Conservation (phyloP, 2,888 invertebrate species). For the Hyalella azteca region DNA sequence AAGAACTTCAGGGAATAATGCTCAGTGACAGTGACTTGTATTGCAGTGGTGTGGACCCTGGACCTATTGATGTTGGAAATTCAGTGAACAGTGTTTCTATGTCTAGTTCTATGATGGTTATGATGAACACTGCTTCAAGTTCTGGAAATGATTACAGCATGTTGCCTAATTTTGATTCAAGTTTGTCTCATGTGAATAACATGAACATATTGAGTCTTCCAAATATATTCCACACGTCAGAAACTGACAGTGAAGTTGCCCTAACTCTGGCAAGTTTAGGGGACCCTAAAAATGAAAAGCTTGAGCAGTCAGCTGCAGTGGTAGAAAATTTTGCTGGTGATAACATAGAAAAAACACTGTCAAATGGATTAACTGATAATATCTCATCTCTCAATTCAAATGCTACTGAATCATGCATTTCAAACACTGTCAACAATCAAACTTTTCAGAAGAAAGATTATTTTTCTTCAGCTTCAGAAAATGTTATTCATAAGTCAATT, state of each 20-base stretch:
- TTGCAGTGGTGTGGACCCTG: not conserved
- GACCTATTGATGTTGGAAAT: not conserved
- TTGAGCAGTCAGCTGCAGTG: conserved; percentile 38
- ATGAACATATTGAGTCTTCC: not conserved
- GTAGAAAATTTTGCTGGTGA: no score
- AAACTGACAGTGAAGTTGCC: conserved; percentile 57
- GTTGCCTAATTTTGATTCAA: conserved; percentile 4
- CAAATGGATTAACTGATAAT: no score
- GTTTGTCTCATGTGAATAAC: not conserved
- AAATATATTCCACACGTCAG: conserved; percentile 41
- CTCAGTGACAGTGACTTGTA: conserved; percentile 1
- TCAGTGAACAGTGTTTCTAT: conserved; percentile 6
- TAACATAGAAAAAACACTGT: no score
- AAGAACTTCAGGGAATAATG: not conserved
- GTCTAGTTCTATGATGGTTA: conserved; percentile 10
- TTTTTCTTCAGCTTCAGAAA: no score
- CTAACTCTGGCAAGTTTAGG: conserved; percentile 56
- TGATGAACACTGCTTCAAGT: conserved; percentile 7
- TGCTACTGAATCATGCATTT: no score
- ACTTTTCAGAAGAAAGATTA: no score
- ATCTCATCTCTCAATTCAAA: no score
- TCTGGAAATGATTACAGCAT: not conserved
- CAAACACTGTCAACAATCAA: no score
- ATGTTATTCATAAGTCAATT: conserved; percentile 31
- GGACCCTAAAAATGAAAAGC: conserved; percentile 52